Conservation (phyloP, 2,113 vertebrate species). For the Orientallactaga bullata region DNA sequence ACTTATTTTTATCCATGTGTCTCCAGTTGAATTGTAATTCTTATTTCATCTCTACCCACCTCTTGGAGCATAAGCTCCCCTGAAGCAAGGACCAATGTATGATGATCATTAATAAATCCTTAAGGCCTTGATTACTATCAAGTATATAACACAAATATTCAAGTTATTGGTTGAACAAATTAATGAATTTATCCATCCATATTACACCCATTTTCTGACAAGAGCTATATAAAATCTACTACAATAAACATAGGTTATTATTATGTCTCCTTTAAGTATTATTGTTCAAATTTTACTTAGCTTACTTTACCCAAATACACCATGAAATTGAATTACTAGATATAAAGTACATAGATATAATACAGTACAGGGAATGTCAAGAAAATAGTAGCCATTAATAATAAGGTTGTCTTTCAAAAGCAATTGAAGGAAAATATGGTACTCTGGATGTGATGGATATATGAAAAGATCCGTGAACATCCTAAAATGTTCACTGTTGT, state of each 20-base stretch:
- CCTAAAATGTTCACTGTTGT: neutral
- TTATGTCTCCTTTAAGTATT: neutral
- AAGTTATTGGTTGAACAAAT: too few species aligned
- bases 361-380: neutral
- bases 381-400: neutral
- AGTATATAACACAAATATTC: too few species aligned
- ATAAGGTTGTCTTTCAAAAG: neutral
- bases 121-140: neutral
- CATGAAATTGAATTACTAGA: neutral
- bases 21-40: neutral
- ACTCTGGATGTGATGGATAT: neutral
- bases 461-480: neutral
- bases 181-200: neutral
- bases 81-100: neutral
- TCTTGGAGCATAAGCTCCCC: neutral
- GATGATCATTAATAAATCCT: neutral
- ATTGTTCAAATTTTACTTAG: too few species aligned
- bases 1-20: neutral
- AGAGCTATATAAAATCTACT: neutral
- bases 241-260: slow-evolving; percentile 2
- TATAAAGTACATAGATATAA: slow-evolving; percentile 25
- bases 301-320: too few species aligned
- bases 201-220: neutral
- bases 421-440: neutral
- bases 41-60: neutral